A percentile compares a stretch with the other conserved stretches of the same genome.
Evolutionary conservation across 2,888 invertebrate genomes (phyloP).

Genomic region (Clepsis dumicolana): DNA sequence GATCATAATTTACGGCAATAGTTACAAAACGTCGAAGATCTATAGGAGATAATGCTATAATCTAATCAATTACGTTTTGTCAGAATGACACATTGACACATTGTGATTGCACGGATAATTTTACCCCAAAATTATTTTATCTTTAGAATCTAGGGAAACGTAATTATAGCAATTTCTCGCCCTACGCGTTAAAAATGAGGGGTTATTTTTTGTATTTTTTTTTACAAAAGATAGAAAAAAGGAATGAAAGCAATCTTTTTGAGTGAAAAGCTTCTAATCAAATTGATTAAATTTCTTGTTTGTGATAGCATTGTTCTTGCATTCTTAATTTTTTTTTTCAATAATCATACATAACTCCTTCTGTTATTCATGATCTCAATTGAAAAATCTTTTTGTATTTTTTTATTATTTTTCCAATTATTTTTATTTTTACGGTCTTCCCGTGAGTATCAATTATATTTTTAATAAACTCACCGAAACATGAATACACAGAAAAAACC

Average conservation of each 20-base stretch:
- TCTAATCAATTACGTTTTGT: constrained; percentile 54
- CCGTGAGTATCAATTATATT: too few species aligned
- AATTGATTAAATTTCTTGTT: neutral
- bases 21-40: constrained; percentile 20
- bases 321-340: too few species aligned
- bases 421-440: too few species aligned
- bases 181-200: constrained; percentile 43
- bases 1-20: constrained; percentile 5
- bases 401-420: too few species aligned
- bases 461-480: too few species aligned
- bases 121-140: constrained; percentile 66
- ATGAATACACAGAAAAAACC: too few species aligned
- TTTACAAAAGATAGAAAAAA: neutral
- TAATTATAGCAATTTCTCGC: constrained; percentile 78
- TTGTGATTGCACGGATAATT: constrained; percentile 64
- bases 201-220: constrained; percentile 13
- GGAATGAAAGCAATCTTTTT: neutral
- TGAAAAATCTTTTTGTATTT: too few species aligned
- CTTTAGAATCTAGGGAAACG: constrained; percentile 63
- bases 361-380: too few species aligned
- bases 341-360: too few species aligned
- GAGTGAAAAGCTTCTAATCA: neutral
- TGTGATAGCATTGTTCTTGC: neutral
- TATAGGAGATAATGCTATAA: constrained; percentile 23
- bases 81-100: constrained; percentile 66